Evolutionary conservation across 2,888 invertebrate genomes (phyloP).

Genomic region (Dugesia japonica): DNA sequence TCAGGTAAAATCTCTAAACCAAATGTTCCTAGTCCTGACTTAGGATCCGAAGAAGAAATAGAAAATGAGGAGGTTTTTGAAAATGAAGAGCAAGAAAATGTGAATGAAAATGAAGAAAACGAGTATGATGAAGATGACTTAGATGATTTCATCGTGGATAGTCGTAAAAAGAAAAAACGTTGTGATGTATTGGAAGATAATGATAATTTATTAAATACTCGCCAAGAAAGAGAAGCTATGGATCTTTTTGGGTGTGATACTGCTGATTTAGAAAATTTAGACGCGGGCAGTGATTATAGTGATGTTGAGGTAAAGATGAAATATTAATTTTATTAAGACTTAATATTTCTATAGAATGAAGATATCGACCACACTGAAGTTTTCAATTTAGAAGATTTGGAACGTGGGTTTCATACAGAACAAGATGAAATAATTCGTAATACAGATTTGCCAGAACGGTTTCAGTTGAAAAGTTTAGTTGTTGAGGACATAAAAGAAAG

Average conservation of each 20-base stretch:
- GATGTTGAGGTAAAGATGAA: too few relatives aligned
- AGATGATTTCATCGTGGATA: slow-evolving; percentile 63
- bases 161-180: slow-evolving; percentile 48
- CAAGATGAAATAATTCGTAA: slow-evolving; percentile 63
- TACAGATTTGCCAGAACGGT: slow-evolving; percentile 52
- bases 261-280: slow-evolving; percentile 50
- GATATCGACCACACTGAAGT: slow-evolving; percentile 54
- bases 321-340: too few relatives aligned
- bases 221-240: slow-evolving; percentile 72
- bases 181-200: slow-evolving; percentile 30
- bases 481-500: neutral
- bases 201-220: slow-evolving; percentile 30
- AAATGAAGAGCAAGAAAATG: slow-evolving; percentile 39
- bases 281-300: slow-evolving; percentile 42
- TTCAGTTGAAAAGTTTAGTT: slow-evolving; percentile 41
- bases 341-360: too few relatives aligned
- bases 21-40: too few relatives aligned
- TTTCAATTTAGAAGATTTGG: slow-evolving; percentile 89
- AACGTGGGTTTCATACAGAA: slow-evolving; percentile 83
- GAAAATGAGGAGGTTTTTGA: slow-evolving; percentile 39
- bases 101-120: slow-evolving; percentile 37
- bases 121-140: slow-evolving; percentile 58
- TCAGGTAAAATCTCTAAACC: too few relatives aligned
- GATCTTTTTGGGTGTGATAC: slow-evolving; percentile 99
- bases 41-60: too few relatives aligned